Conservation (phyloP, 2,888 invertebrate species). For the Lydus trimaculatus region DNA sequence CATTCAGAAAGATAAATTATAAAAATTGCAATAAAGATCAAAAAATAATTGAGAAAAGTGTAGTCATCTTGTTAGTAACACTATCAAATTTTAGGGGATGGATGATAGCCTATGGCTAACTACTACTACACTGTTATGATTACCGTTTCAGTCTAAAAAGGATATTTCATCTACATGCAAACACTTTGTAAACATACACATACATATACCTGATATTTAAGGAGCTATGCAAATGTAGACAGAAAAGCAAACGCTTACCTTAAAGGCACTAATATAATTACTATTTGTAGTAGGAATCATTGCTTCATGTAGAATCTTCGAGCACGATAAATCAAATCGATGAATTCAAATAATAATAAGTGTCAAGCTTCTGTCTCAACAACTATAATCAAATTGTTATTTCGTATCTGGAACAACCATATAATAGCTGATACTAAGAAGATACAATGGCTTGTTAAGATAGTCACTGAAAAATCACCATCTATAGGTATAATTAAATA, state of each 20-base stretch:
- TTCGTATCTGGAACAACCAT: not conserved
- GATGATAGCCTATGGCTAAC: not conserved
- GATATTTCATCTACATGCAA: constrained; percentile 12
- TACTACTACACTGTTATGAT: not conserved
- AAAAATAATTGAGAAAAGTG: not conserved
- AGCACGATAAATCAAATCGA: constrained; percentile 28
- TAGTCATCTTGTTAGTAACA: not conserved
- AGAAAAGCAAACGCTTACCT: constrained; percentile 21
- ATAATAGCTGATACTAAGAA: not conserved
- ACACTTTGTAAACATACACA: constrained; percentile 23
- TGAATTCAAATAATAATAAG: constrained; percentile 22
- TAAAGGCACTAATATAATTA: constrained; percentile 20
- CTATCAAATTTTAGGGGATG: not conserved
- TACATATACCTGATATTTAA: constrained; percentile 17
- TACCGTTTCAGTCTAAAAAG: not conserved
- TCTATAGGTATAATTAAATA: not conserved
- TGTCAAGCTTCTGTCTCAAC: constrained; percentile 23
- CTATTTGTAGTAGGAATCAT: constrained; percentile 10
- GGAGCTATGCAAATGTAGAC: constrained; percentile 13
- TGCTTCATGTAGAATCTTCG: constrained; percentile 24
- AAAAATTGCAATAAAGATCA: not conserved
- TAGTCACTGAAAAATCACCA: not conserved
- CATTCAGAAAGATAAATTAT: not conserved
- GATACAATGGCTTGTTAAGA: not conserved
- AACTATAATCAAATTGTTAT: constrained; percentile 28